Evolutionary conservation across 2,797 vertebrate genomes (phyloP), one percentile per base, ranked within the genome.

Genomic region (Catharus ustulatus): DNA sequence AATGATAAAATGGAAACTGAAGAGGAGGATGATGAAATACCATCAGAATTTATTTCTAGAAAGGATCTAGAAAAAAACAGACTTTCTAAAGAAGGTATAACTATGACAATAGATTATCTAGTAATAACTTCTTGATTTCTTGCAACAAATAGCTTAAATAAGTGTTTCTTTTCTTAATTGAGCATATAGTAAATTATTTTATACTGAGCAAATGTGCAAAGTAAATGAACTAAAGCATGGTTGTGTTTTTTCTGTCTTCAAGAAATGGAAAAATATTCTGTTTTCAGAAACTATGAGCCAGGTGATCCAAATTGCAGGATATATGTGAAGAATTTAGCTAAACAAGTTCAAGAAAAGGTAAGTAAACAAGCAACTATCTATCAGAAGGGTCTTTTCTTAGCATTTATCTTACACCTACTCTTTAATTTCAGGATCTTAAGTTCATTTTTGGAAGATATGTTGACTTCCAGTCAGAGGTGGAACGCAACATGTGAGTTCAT

Each of bases 231-330:
- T 89, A 20, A 88, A 75, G 34, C 14, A n/a, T 38, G 80, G 2
- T 73, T 90, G 94, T 63, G n/a, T 72, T 67, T 88, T 69, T 68
- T 88, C 38, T 95, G 29, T 95, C 73, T 93, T 95, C 29, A 97
- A 99, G 99, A 99, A 98, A 99, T 99, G 97, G 99, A 98, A 98
- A 98, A 97, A 93, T 98, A 98, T 94, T 99, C 99, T 49, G 98
- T 99, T 95, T 99, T 99, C 98, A 99, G 99, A 98, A 99, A 98
- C 90, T 99, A 99, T 61, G 98, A 99, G 66, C 97, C 99, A 1
- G 99, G 99, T 52, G 99, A 99, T 97, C 98, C 99, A n/a, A 99
- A 99, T 51, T 99, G 99, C 98, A 98, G 99, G 93, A 98, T 99
- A 92, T 99, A 99, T 82, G 99, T 99, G 97, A 99, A 99, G 98